A percentile compares a stretch with the other conserved stretches of the same genome.
phyloP scores from a whole-genome alignment of 2,113 vertebrate species.

The Pelodiscus sinensis region DNA sequence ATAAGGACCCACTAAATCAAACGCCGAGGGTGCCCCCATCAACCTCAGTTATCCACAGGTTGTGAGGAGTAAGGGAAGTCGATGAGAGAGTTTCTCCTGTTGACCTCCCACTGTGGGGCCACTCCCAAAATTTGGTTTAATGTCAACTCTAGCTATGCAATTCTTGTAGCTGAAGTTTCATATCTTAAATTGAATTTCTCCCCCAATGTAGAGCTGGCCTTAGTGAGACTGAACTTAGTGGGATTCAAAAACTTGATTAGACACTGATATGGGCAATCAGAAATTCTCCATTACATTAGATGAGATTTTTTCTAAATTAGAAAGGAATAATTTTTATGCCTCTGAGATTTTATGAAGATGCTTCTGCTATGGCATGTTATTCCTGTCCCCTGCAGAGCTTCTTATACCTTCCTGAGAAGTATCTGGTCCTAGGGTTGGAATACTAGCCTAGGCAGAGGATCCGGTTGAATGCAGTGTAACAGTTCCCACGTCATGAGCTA shows the following conservation, averaged over 20 bases:
- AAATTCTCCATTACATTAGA: background rate
- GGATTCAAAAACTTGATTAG: background rate
- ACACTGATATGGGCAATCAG: background rate
- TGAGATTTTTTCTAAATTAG: background rate
- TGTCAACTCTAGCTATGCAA: too few species aligned
- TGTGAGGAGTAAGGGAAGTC: too few species aligned
- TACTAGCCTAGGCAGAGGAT: background rate
- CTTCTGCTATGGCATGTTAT: background rate
- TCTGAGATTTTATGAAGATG: background rate
- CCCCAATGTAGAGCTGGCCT: too few species aligned
- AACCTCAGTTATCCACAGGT: too few species aligned
- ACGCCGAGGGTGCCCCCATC: too few species aligned
- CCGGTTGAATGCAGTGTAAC: background rate
- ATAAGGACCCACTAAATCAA: too few species aligned
- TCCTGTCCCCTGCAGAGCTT: background rate
- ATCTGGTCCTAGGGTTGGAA: background rate
- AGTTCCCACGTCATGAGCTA: background rate
- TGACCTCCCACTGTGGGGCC: too few species aligned
- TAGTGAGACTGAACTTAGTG: background rate
- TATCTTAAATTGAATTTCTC: too few species aligned
- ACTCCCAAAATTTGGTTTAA: too few species aligned
- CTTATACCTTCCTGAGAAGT: background rate
- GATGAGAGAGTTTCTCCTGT: too few species aligned
- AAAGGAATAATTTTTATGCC: background rate
- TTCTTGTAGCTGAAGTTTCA: too few species aligned